phyloP scores from a whole-genome alignment of 2,113 vertebrate genomes.

The Ochotona curzoniae region DNA sequence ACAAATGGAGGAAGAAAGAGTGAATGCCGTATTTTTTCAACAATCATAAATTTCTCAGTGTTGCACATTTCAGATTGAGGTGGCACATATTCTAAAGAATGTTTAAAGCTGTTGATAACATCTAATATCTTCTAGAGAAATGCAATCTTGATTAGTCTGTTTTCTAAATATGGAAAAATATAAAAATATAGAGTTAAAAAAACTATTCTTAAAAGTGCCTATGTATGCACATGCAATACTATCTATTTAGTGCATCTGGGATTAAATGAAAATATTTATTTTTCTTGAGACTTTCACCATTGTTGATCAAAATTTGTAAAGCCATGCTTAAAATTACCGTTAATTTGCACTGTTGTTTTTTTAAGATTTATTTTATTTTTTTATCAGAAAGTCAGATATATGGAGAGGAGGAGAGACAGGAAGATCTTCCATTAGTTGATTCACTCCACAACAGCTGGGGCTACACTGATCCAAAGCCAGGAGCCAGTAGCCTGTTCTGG shows the following conservation, averaged over 20 bases:
- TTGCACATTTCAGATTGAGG: not conserved
- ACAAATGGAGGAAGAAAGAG: not conserved
- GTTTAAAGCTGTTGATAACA: not conserved
- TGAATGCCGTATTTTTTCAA: not conserved
- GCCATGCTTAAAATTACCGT: not conserved
- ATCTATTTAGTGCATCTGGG: not conserved
- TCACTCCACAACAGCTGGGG: no score
- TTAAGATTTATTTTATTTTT: no score
- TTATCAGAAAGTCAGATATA: no score
- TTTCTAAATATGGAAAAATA: not conserved
- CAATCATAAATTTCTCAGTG: not conserved
- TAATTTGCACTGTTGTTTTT: no score
- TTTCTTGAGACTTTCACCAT: not conserved
- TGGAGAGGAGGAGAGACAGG: no score
- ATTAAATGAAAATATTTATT: not conserved
- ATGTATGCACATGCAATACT: not conserved
- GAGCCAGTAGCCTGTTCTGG: no score
- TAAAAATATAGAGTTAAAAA: slow-evolving; percentile 2
- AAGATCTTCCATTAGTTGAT: no score
- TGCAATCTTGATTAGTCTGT: not conserved
- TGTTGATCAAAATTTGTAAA: not conserved
- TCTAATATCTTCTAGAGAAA: not conserved
- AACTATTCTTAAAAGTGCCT: not conserved
- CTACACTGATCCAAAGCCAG: no score
- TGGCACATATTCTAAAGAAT: not conserved